phyloP scores from a whole-genome alignment of 2,888 invertebrate species.

The Smittia aterrima region DNA sequence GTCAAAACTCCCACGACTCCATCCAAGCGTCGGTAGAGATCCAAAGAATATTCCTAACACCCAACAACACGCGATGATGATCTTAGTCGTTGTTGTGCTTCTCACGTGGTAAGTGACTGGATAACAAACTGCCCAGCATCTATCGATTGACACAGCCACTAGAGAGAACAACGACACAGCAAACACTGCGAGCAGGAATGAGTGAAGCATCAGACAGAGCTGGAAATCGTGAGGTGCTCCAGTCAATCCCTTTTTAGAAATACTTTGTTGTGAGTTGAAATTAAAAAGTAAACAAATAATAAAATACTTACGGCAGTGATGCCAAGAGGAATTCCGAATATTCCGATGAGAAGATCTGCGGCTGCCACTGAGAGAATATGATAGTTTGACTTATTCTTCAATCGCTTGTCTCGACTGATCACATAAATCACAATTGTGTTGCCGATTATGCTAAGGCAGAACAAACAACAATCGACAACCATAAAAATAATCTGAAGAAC shows the following conservation, averaged over 20 bases:
- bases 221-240: neutral
- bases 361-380: neutral
- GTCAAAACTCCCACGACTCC: neutral
- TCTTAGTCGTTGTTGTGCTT: neutral
- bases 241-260: neutral
- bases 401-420: neutral
- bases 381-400: neutral
- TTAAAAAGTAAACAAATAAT: neutral
- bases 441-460: neutral
- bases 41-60: neutral
- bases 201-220: neutral
- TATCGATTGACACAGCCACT: neutral
- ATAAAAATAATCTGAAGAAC: neutral
- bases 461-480: neutral
- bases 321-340: neutral
- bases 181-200: neutral
- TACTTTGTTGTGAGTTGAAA: neutral
- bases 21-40: neutral
- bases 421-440: constrained; percentile 6
- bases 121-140: constrained; percentile 6
- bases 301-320: neutral
- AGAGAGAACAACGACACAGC: constrained; percentile 4
- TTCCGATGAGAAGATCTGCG: neutral
- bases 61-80: neutral
- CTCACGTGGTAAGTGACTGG: constrained; percentile 4